Conservation (phyloP, 2,113 vertebrate species). For the Gadus chalcogrammus region DNA sequence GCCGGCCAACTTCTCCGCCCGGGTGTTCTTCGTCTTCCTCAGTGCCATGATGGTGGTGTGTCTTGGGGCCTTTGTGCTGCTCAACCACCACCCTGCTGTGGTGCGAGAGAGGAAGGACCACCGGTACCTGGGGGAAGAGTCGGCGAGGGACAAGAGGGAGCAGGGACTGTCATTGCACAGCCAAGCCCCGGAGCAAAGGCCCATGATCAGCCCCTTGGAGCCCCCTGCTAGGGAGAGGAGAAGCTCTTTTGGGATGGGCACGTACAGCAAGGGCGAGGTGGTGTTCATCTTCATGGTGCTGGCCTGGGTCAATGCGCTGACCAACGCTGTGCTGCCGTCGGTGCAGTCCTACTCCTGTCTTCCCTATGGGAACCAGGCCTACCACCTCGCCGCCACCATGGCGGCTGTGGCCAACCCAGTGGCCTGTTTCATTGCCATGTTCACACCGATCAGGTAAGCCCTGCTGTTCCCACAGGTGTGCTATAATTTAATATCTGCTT, state of each 20-base stretch:
- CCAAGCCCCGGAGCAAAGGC: conserved; percentile 65
- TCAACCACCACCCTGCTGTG: conserved; percentile 73
- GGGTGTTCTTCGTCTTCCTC: conserved; percentile 79
- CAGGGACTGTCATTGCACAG: conserved; percentile 49
- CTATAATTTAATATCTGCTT: too few relatives aligned
- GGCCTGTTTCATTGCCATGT: conserved; percentile 81
- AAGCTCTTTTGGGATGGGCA: conserved; percentile 61
- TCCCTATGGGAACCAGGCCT: conserved; percentile 78
- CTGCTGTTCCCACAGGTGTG: not conserved
- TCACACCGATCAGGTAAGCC: conserved; percentile 71
- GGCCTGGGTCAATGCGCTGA: conserved; percentile 81
- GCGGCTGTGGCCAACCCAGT: conserved; percentile 79
- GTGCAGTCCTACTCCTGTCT: conserved; percentile 83
- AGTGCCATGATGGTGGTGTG: conserved; percentile 75
- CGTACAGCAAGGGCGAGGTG: conserved; percentile 58
- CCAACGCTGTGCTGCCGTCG: conserved; percentile 79
- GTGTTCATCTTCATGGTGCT: conserved; percentile 74
- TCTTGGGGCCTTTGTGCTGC: conserved; percentile 71
- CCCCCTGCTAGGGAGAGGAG: conserved; percentile 21
- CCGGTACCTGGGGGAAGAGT: conserved; percentile 47
- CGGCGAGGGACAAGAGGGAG: conserved; percentile 49
- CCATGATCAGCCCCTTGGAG: conserved; percentile 62
- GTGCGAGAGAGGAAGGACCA: conserved; percentile 55
- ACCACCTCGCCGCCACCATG: conserved; percentile 78
- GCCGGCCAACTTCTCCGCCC: conserved; percentile 73